phyloP scores from a whole-genome alignment of 30 jellyfish, hydroid and myxozoan species.

The Hydractinia echinata region DNA sequence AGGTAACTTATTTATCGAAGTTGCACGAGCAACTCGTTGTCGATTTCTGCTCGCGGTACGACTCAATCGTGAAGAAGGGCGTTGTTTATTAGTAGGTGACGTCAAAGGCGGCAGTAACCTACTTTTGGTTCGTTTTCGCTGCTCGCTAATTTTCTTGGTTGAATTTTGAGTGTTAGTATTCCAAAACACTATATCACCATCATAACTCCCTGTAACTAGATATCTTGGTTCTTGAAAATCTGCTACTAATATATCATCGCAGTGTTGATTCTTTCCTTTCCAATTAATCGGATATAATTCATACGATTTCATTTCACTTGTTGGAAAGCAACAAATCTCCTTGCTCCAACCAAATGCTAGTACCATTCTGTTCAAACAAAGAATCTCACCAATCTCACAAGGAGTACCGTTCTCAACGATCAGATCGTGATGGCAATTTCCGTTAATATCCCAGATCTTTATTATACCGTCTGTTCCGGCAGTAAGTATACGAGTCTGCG shows the following conservation, averaged over 20 bases:
- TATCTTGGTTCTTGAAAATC: slow-evolving; percentile 69
- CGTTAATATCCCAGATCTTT: slow-evolving; percentile 93
- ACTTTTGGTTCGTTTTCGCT: slow-evolving; percentile 13
- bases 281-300: slow-evolving; percentile 69
- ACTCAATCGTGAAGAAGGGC: slow-evolving; percentile 7
- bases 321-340: slow-evolving; percentile 54
- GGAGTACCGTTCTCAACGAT: slow-evolving; percentile 84
- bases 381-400: slow-evolving; percentile 64
- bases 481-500: slow-evolving; percentile 64
- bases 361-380: slow-evolving; percentile 55
- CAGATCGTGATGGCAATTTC: slow-evolving; percentile 67
- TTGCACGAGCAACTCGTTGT: background rate
- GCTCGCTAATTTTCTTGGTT: slow-evolving; percentile 40
- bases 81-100: slow-evolving; percentile 17
- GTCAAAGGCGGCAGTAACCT: background rate
- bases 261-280: slow-evolving; percentile 78
- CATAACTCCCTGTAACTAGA: slow-evolving; percentile 79
- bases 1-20: background rate
- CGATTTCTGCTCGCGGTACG: slow-evolving; percentile 6
- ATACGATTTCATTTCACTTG: slow-evolving; percentile 42
- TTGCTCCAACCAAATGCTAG: slow-evolving; percentile 82
- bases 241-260: slow-evolving; percentile 70
- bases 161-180: slow-evolving; percentile 64
- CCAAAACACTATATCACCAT: slow-evolving; percentile 92
- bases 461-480: slow-evolving; percentile 90